Percentiles rank a stretch among this genome's conserved stretches.
Conservation (phyloP, 2,797 vertebrate genomes). For the Oreonectes daqikongensis region DNA sequence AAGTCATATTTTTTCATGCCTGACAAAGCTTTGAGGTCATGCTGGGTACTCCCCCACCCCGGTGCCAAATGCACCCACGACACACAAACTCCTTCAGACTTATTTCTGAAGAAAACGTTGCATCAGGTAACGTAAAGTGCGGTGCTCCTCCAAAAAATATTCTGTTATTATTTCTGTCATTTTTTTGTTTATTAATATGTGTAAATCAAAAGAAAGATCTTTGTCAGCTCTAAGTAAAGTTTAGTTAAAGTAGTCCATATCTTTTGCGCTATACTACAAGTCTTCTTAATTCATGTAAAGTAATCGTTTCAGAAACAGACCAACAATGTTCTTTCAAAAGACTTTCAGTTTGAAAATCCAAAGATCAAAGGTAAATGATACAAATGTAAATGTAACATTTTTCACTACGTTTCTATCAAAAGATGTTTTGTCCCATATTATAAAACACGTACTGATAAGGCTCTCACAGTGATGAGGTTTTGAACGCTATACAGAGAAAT, state of each 20-base stretch:
- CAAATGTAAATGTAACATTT: neutral
- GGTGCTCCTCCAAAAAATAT: too few species aligned
- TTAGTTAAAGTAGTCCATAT: too few species aligned
- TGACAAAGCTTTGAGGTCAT: slow-evolving; percentile 64
- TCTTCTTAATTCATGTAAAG: too few species aligned
- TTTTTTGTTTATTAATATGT: too few species aligned
- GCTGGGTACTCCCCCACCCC: slow-evolving; percentile 19
- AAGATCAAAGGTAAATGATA: neutral
- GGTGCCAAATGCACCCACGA: neutral
- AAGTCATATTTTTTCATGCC: slow-evolving; percentile 65
- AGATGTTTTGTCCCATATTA: neutral
- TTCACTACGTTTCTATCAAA: neutral
- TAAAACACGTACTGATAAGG: neutral
- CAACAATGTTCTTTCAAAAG: neutral
- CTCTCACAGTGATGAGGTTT: neutral
- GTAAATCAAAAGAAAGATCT: too few species aligned
- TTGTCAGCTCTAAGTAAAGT: too few species aligned
- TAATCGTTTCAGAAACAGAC: too few species aligned
- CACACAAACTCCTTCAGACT: slow-evolving; percentile 13
- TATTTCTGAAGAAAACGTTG: slow-evolving; percentile 46
- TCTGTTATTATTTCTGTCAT: too few species aligned
- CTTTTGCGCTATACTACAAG: too few species aligned
- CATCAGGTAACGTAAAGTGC: neutral
- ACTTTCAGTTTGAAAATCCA: too few species aligned
- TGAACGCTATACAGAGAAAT: neutral